These are phyloP conservation scores for Psammodynastes pulverulentus DNA, from an alignment of 2,113 vertebrate genomes.

Conservation along the genomic window DNA sequence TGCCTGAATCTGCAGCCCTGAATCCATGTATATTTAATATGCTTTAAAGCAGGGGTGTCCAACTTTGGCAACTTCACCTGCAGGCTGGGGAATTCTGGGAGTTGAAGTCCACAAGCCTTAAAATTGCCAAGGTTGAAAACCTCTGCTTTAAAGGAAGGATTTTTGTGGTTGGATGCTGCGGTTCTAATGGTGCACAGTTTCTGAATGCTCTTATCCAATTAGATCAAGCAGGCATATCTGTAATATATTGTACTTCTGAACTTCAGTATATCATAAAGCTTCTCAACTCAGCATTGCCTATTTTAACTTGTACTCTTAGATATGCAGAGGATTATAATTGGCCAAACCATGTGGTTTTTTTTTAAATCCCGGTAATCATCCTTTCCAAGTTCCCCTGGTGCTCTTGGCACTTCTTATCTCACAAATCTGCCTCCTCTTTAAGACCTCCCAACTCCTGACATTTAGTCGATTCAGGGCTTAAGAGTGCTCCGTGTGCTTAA, in stretches of 20 bases:
- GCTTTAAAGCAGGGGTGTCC: not conserved
- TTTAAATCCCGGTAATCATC: slow-evolving; percentile 30
- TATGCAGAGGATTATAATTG: accelerated
- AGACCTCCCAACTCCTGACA: not conserved
- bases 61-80: no score
- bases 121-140: no score
- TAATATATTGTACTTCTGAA: not conserved
- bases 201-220: not conserved
- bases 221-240: slow-evolving; percentile 11
- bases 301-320: accelerated
- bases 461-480: accelerated
- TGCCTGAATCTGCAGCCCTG: not conserved
- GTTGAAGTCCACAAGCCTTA: no score
- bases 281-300: slow-evolving; percentile 26
- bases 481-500: not conserved
- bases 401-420: slow-evolving; percentile 39
- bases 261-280: slow-evolving; percentile 48
- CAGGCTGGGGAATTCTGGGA: no score
- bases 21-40: not conserved
- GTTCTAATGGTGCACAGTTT: not conserved
- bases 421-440: accelerated
- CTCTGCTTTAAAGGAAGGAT: not conserved
- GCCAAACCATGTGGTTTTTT: not conserved
- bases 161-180: accelerated
- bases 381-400: slow-evolving; percentile 12